Conservation (phyloP, 2,888 invertebrate genomes). For the Meghimatium bilineatum region DNA sequence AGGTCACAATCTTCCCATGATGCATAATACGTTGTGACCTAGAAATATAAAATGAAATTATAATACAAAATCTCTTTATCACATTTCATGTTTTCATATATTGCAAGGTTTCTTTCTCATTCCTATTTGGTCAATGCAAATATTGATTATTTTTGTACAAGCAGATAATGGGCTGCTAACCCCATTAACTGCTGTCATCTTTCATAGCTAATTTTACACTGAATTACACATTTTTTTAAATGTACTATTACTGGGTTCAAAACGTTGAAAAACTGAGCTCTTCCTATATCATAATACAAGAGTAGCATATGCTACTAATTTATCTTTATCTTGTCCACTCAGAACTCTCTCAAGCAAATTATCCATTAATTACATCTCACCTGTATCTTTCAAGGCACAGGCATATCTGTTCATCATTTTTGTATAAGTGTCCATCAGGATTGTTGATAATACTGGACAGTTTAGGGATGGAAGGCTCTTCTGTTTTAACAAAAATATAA, state of each 20-base stretch:
- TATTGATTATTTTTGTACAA: no score
- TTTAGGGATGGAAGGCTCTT: constrained; percentile 60
- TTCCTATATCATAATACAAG: no score
- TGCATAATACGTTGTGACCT: constrained; percentile 47
- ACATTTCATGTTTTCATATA: not conserved
- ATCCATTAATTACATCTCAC: constrained; percentile 52
- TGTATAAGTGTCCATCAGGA: constrained; percentile 71
- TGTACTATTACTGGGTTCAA: not conserved
- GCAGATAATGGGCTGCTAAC: no score
- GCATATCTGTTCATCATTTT: constrained; percentile 73
- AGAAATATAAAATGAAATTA: not conserved
- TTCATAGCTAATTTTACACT: no score
- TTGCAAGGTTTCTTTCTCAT: no score
- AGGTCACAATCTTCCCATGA: constrained; percentile 54
- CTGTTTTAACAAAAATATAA: constrained; percentile 30
- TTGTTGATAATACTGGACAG: constrained; percentile 69
- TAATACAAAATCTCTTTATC: not conserved
- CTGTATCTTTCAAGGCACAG: constrained; percentile 72
- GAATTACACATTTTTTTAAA: not conserved
- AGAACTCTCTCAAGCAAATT: not conserved
- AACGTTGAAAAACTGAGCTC: not conserved
- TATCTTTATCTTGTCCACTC: no score
- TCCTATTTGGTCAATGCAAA: no score
- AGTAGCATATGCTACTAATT: no score
- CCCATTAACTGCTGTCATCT: no score